phyloP scores from a whole-genome alignment of 2,888 invertebrate genomes.

The Altica lythri region DNA sequence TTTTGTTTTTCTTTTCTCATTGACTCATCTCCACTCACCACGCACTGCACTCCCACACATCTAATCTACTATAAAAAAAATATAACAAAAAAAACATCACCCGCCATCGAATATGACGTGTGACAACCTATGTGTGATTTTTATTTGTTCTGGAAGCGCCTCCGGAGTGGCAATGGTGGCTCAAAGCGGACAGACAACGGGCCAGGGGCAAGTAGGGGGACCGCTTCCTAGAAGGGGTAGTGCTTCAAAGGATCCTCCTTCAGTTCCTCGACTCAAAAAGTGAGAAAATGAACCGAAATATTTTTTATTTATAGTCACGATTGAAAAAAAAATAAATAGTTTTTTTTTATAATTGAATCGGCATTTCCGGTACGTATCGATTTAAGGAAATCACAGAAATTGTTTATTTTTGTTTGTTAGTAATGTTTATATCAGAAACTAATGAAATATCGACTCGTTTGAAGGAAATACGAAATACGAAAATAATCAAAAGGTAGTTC shows the following conservation, averaged over 20 bases:
- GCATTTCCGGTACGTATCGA: neutral
- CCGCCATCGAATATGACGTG: slow-evolving; percentile 6
- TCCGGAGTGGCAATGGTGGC: slow-evolving; percentile 60
- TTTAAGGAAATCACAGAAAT: too few relatives aligned
- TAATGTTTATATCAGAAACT: too few relatives aligned
- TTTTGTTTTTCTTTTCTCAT: slow-evolving; percentile 31
- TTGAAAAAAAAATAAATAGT: too few relatives aligned
- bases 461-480: too few relatives aligned
- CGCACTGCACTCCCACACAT: slow-evolving; percentile 3
- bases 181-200: slow-evolving; percentile 63
- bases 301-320: slow-evolving; percentile 28
- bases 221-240: slow-evolving; percentile 63
- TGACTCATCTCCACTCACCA: slow-evolving; percentile 29
- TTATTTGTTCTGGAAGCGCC: slow-evolving; percentile 60
- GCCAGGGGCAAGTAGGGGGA: too few relatives aligned
- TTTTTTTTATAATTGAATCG: slow-evolving; percentile 24
- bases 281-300: slow-evolving; percentile 37
- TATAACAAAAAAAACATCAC: slow-evolving; percentile 11
- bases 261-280: slow-evolving; percentile 54
- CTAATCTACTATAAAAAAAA: slow-evolving; percentile 21
- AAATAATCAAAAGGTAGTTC: too few relatives aligned
- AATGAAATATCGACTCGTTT: too few relatives aligned
- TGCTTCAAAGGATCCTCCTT: slow-evolving; percentile 56
- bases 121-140: slow-evolving; percentile 56
- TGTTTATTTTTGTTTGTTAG: too few relatives aligned